Evolutionary conservation across 1,140 invertebrate genomes (phyloP).

Genomic region (Halotydeus destructor): DNA sequence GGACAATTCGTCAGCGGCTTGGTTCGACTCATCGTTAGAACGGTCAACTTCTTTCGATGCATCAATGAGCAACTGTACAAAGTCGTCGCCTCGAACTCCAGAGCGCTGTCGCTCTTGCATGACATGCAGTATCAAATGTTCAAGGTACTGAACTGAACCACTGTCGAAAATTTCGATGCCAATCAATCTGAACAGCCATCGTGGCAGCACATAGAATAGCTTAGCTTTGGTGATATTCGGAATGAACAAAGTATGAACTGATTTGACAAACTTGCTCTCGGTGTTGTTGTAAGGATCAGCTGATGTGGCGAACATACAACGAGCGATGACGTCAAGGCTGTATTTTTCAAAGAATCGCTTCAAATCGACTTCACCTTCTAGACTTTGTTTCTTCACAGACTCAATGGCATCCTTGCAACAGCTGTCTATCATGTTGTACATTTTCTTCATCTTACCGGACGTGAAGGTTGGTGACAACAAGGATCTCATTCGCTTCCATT

Average conservation of each 20-base stretch:
- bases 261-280: constrained; percentile 20
- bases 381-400: too few relatives aligned
- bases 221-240: constrained; percentile 1
- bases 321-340: constrained; percentile 36
- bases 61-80: constrained; percentile 17
- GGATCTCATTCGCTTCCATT: constrained; percentile 32
- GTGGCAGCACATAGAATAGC: constrained; percentile 6
- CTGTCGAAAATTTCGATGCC: constrained; percentile 8
- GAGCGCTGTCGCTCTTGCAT: constrained; percentile 12
- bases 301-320: constrained; percentile 34
- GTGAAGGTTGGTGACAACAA: constrained; percentile 35
- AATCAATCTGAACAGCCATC: constrained; percentile 9
- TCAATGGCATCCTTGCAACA: too few relatives aligned
- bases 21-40: too few relatives aligned
- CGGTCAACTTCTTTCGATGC: too few relatives aligned
- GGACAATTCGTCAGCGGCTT: too few relatives aligned
- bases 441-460: constrained; percentile 32
- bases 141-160: constrained; percentile 13
- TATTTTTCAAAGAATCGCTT: constrained; percentile 39
- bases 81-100: constrained; percentile 11
- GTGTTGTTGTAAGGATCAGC: constrained; percentile 28
- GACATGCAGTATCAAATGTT: constrained; percentile 8
- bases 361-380: constrained; percentile 76
- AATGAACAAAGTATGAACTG: constrained; percentile 15
- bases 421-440: constrained; percentile 22